Base-by-base conservation (phyloP, 2,797 vertebrate genomes). In the Sebastes baramenuke region DNA sequence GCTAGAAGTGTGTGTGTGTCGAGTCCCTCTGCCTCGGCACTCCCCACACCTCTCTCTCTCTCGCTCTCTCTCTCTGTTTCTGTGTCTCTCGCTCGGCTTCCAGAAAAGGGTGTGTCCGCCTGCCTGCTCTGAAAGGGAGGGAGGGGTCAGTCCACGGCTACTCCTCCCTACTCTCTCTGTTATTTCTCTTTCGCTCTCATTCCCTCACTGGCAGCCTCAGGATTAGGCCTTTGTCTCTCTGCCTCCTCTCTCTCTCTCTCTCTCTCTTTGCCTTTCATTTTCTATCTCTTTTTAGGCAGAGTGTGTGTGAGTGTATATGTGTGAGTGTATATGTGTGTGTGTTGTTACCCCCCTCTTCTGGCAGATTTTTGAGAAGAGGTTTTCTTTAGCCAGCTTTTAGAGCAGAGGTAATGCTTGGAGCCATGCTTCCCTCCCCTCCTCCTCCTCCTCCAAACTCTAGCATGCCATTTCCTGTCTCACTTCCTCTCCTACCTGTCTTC, bases 71-170 rank as follows among this genome's bases (percentile, higher is more conserved):
- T 34, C 1, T 58, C 5, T 81, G 16, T 83, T 6, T 77, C 24
- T 79, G 72, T 69, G 79, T 78, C 79, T 85, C 67, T 75, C 32
- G 54, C 56, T 70, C 11, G 29, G 82, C 87, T 92, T 93, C 90
- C 92, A 95, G 94, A 93, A 88, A 93, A 94, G 95, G 95, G 95
- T 95, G 95, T 96, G 95, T 93, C 95, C 25, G 90, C 88, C 93
- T 91, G 89, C 85, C 90, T 92, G 82, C 55, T 49, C 85, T 93
- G 92, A 91, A 79, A 91, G 88, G 81, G 92, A 95, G 93, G 94
- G 94, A 94, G 94, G 93, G 93, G 94, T 86, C 89, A 95, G 75
- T 80, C 88, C 90, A 88, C 78, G 71, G 86, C 87, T 92, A 92
- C 93, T 95, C 94, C 95, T 95, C 94, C 94, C 93, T 94, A 82